Conservation (phyloP, 2,113 vertebrate genomes). For the Passer domesticus region DNA sequence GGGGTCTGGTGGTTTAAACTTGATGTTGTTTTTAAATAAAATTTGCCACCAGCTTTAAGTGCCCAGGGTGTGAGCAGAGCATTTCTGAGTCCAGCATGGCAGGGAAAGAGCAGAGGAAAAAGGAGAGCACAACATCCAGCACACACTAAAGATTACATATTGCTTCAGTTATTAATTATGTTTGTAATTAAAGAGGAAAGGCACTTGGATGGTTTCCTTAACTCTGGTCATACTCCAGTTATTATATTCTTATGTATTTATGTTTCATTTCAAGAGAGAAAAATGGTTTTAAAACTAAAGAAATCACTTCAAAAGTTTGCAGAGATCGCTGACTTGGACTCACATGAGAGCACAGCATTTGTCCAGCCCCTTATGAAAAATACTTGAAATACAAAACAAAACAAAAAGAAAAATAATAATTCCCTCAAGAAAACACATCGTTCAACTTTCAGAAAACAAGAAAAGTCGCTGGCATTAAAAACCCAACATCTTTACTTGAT, state of each 20-base stretch:
- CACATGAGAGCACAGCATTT: not conserved
- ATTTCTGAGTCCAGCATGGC: not conserved
- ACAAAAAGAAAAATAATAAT: not conserved
- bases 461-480: not conserved
- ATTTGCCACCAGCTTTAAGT: not conserved
- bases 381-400: not conserved
- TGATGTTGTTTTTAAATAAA: not conserved
- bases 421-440: not conserved
- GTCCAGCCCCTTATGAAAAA: not conserved
- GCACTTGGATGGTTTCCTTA: not conserved
- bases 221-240: not conserved
- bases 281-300: not conserved
- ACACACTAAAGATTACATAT: not conserved
- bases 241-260: not conserved
- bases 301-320: conserved; percentile 6
- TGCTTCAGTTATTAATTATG: not conserved
- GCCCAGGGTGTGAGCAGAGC: not conserved
- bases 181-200: not conserved
- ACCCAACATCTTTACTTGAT: not conserved
- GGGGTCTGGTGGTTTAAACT: not conserved
- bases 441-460: not conserved
- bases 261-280: not conserved
- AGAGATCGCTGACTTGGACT: not conserved
- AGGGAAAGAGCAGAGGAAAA: not conserved
- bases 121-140: not conserved